Evolutionary conservation across 1,140 invertebrate species (phyloP), one percentile per base, ranked within the genome.

Genomic region (Branchinecta lindahli): DNA sequence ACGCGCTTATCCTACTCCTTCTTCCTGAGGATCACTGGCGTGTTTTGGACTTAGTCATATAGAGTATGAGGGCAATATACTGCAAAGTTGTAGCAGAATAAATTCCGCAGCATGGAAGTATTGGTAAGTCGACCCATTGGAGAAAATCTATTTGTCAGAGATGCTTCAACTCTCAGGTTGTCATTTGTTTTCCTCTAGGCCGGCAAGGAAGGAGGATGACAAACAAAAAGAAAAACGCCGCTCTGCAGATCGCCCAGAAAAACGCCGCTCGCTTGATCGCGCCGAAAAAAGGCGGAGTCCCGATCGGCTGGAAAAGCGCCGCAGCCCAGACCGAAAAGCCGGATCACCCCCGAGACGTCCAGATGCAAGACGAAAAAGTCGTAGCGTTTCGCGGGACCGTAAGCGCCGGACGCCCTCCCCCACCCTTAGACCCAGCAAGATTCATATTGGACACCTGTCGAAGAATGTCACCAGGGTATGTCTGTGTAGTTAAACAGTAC

Each of bases 391-490:
- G 18, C 78, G 75, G 10, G 72, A 83, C 33, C 77, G 83, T 61
- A 84, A 86, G 74, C 80, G 85, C 3, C 85, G 89, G 12, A 88
- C 90, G 75, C 83, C 89, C 66, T 92, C 91, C 5, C 89, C 91
- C 0, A 89, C 89, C 46, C 91, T 91, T 3, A 85, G 89, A 66
- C 90, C 91, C 0, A 87, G 88, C 15, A 91, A 96, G 77, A 94
- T 96, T 75, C 93, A 97, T 77, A 88, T 98, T 73, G 93, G 92
- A 1, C 85, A 89, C 21, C 78, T 98, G 45, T 96, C 94, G 0
- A 81, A 92, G 44, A 98, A 97, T 79, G 90, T 98, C 0, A 92
- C 87, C 68, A 89, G 88, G 52, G 52, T 61, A 15, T 61, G 52
- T 61, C 2, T 61, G 4, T 6, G 33, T 33, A 33, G 33, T 33